These are phyloP conservation scores for Monopis laevigella DNA, from an alignment of 2,888 invertebrate genomes.

Conservation along the genomic window DNA sequence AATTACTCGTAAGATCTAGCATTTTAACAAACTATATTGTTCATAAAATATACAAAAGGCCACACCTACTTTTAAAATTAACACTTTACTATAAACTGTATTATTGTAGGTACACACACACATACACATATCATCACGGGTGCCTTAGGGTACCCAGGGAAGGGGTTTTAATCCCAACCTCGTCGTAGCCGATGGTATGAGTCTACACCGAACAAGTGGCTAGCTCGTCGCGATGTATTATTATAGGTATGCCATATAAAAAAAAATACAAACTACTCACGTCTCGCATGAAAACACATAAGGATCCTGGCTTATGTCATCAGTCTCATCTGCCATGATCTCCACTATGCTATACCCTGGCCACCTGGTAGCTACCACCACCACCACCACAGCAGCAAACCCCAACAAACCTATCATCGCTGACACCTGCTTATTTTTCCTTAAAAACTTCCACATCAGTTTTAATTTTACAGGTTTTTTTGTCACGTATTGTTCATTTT, in stretches of 20 bases:
- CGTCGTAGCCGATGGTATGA: too few relatives aligned
- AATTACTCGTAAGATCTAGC: too few relatives aligned
- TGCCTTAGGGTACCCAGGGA: too few relatives aligned
- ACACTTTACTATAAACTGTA: too few relatives aligned
- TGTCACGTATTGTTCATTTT: neutral
- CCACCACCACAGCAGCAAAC: constrained; percentile 40
- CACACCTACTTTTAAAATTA: neutral
- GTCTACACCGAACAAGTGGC: too few relatives aligned
- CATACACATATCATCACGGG: too few relatives aligned
- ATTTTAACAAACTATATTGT: too few relatives aligned
- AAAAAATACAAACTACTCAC: too few relatives aligned
- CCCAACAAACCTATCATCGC: constrained; percentile 50
- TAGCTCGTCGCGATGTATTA: too few relatives aligned
- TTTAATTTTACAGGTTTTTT: neutral
- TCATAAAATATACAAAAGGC: neutral
- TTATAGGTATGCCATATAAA: too few relatives aligned
- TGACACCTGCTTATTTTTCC: constrained; percentile 36
- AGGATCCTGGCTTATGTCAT: constrained; percentile 43
- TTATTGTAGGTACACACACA: too few relatives aligned
- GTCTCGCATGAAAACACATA: constrained; percentile 38
- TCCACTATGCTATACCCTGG: constrained; percentile 26
- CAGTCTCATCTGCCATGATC: constrained; percentile 32
- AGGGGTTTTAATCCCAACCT: too few relatives aligned
- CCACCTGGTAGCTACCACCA: constrained; percentile 40
- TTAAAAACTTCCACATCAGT: constrained; percentile 53